These are phyloP conservation scores for Gymnothorax reevesii DNA, from an alignment of 2,797 vertebrate genomes.

Conservation along the genomic window DNA sequence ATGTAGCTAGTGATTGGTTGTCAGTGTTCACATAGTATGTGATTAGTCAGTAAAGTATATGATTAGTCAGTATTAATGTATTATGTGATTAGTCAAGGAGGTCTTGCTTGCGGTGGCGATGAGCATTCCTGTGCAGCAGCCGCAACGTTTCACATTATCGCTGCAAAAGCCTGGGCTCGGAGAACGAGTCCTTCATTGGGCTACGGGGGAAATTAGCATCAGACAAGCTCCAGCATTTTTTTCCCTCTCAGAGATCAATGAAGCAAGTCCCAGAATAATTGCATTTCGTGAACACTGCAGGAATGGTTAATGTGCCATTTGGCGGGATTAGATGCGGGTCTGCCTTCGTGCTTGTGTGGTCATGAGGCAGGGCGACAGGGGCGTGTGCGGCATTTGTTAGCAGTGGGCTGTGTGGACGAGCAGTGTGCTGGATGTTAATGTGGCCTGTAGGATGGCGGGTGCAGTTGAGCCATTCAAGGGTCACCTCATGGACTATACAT, in stretches of 20 bases:
- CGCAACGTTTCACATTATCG: neutral
- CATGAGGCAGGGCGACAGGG: neutral
- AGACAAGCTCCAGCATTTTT: conserved; percentile 29
- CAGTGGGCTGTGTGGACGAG: neutral
- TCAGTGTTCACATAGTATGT: neutral
- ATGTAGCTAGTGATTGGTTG: neutral
- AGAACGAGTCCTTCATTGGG: neutral
- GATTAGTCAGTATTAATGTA: conserved; percentile 3
- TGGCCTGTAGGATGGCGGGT: neutral
- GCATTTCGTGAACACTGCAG: conserved; percentile 50
- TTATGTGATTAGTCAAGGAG: conserved; percentile 13
- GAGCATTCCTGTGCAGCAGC: neutral
- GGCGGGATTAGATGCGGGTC: conserved; percentile 34
- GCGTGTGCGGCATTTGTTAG: neutral
- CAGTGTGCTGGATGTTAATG: neutral
- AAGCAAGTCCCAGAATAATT: conserved; percentile 57
- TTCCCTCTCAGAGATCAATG: conserved; percentile 47
- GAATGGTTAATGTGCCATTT: conserved; percentile 38
- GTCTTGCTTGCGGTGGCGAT: neutral
- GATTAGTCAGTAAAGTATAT: neutral
- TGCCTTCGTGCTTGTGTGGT: conserved; percentile 40
- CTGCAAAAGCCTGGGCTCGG: neutral
- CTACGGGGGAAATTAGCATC: conserved; percentile 5
- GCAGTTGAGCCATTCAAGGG: neutral
- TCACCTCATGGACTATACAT: neutral